These are phyloP conservation scores for Parazoanthus darwini DNA, from an alignment of 92 coral and sea anemone genomes.

Conservation along the genomic window DNA sequence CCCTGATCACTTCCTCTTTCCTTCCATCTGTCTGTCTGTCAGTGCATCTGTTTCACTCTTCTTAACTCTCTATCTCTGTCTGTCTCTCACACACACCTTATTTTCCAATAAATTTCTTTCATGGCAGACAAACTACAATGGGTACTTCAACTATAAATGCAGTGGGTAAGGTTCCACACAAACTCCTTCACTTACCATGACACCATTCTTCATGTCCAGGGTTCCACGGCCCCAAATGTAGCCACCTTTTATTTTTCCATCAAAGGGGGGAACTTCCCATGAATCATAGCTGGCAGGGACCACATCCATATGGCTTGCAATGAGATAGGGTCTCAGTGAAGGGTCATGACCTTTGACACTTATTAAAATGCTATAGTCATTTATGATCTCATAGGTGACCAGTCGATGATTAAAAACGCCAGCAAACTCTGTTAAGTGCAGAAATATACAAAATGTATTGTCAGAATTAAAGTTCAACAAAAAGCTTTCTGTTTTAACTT, in stretches of 20 bases:
- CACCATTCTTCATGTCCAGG: slow-evolving; percentile 92
- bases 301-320: slow-evolving; percentile 92
- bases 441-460: neutral
- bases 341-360: slow-evolving; percentile 73
- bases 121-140: too few relatives aligned
- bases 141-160: too few relatives aligned
- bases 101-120: too few relatives aligned
- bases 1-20: too few relatives aligned
- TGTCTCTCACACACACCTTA: too few relatives aligned
- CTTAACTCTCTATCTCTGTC: too few relatives aligned
- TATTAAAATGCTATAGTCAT: slow-evolving; percentile 72
- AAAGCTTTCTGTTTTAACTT: neutral
- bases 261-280: slow-evolving; percentile 96
- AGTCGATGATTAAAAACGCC: slow-evolving; percentile 67
- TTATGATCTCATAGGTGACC: slow-evolving; percentile 72
- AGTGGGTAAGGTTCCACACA: too few relatives aligned
- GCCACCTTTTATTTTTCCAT: slow-evolving; percentile 83
- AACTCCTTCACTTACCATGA: slow-evolving; percentile 72
- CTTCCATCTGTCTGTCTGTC: too few relatives aligned
- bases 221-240: slow-evolving; percentile 95
- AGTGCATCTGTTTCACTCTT: too few relatives aligned
- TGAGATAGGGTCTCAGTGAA: slow-evolving; percentile 72
- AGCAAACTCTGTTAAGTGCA: slow-evolving; percentile 64
- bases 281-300: slow-evolving; percentile 90
- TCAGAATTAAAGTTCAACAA: neutral